Evolutionary conservation across 2,888 invertebrate species (phyloP).

Genomic region (Pterobdella sp.): DNA sequence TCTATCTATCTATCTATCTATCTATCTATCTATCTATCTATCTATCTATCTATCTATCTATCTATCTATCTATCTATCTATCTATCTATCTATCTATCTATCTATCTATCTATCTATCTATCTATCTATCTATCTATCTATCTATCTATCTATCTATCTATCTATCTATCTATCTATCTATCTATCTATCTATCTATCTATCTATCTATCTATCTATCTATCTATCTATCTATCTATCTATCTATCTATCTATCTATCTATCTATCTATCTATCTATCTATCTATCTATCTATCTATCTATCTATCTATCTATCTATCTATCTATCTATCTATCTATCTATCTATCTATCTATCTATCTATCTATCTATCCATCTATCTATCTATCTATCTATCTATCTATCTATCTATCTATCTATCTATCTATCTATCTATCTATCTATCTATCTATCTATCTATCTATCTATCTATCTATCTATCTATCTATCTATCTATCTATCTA

Average conservation of each 20-base stretch:
- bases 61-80: background rate
- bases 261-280: constrained; percentile 1
- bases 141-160: background rate
- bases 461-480: constrained; percentile 15
- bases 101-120: background rate
- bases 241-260: constrained; percentile 1
- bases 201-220: constrained; percentile 1
- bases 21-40: background rate
- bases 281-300: constrained; percentile 1
- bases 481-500: constrained; percentile 15
- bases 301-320: constrained; percentile 12
- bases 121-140: background rate
- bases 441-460: constrained; percentile 15
- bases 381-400: constrained; percentile 15
- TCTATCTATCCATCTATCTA: constrained; percentile 14
- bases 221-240: constrained; percentile 1
- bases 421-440: constrained; percentile 15
- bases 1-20: background rate
- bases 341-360: constrained; percentile 15
- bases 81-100: background rate
- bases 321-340: constrained; percentile 15
- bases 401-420: constrained; percentile 15
- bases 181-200: background rate
- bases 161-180: background rate
- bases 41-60: background rate